phyloP scores from a whole-genome alignment of 2,888 invertebrate genomes.

The Mesorhabditis belari region DNA sequence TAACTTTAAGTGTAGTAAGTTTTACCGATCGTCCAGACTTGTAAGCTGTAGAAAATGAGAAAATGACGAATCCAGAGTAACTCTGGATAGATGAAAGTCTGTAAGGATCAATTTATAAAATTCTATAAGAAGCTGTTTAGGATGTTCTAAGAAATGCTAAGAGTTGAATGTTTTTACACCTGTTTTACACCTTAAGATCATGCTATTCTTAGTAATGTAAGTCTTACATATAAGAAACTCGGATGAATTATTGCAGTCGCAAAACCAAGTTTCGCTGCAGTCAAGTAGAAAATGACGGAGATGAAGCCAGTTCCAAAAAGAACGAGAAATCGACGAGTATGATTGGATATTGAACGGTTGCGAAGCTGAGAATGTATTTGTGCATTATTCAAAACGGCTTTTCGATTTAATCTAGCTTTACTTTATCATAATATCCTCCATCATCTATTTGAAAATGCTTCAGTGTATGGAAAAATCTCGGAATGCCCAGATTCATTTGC shows the following conservation, averaged over 20 bases:
- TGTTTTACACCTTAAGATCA: too few relatives aligned
- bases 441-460: background rate
- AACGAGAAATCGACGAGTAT: background rate
- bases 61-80: background rate
- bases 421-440: background rate
- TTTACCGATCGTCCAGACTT: background rate
- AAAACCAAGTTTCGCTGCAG: background rate
- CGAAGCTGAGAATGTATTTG: background rate
- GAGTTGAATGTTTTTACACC: too few relatives aligned
- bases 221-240: background rate
- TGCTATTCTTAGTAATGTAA: too few relatives aligned
- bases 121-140: background rate
- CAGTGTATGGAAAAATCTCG: background rate
- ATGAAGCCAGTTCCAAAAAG: background rate
- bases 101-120: background rate
- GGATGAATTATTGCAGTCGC: background rate
- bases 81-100: background rate
- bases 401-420: too few relatives aligned
- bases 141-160: too few relatives aligned
- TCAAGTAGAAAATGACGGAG: background rate
- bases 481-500: background rate
- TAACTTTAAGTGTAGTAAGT: too few relatives aligned
- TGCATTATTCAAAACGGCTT: too few relatives aligned
- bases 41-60: background rate
- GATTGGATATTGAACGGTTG: background rate